These are phyloP conservation scores for Rhabdophis nuchalis DNA, from an alignment of 2,797 vertebrate genomes.

Conservation along the genomic window DNA sequence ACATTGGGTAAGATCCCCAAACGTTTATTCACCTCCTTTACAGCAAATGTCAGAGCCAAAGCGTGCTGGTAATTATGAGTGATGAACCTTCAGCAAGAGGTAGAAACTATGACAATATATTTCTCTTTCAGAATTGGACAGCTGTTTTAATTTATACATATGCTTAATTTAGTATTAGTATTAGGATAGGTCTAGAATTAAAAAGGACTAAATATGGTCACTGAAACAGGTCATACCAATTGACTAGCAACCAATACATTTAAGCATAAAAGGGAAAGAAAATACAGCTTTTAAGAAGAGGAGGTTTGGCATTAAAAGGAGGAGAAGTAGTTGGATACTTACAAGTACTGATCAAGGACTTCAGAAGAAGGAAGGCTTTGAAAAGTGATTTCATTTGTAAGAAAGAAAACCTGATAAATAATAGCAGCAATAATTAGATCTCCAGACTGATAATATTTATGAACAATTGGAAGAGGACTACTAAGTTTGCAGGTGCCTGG, in stretches of 20 bases:
- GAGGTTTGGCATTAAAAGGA: not conserved
- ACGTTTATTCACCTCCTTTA: no score
- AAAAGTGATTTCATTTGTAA: not conserved
- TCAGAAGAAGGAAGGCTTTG: no score
- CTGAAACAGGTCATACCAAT: no score
- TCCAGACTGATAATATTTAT: not conserved
- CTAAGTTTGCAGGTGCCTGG: not conserved
- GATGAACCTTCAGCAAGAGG: not conserved
- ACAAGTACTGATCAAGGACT: no score
- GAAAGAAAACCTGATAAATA: not conserved
- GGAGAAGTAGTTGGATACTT: not conserved
- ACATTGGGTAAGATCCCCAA: no score
- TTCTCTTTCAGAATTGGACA: not conserved
- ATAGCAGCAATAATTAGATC: not conserved
- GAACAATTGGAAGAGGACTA: not conserved
- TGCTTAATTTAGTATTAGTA: not conserved
- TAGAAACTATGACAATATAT: not conserved
- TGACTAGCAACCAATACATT: no score
- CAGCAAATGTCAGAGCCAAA: no score
- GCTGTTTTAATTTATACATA: no score
- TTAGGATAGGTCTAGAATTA: not conserved
- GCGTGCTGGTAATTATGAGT: no score
- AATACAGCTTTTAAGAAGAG: not conserved
- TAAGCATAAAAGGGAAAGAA: no score
- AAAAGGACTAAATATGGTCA: no score